Conservation (phyloP, 1,140 invertebrate genomes). For the Pseudomyrmex pallidus region DNA sequence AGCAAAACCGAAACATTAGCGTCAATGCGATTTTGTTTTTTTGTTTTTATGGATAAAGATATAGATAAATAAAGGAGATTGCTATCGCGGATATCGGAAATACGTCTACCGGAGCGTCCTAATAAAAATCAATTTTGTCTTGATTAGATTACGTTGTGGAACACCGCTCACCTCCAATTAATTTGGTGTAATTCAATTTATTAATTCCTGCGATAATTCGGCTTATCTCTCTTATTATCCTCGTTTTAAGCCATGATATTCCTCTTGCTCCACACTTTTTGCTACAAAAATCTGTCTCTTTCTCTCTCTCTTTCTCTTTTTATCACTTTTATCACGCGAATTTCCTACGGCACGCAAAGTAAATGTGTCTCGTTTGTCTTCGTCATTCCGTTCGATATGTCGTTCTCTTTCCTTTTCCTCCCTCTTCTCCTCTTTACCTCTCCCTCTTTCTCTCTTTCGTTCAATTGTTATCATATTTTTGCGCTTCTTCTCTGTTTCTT, state of each 20-base stretch:
- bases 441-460: not conserved
- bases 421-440: not conserved
- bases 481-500: not conserved
- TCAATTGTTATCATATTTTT: slow-evolving; percentile 20
- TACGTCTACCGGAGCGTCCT: not conserved
- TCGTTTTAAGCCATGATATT: not conserved
- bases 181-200: slow-evolving; percentile 9
- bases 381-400: slow-evolving; percentile 15
- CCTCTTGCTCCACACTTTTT: not conserved
- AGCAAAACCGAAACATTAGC: too few relatives aligned
- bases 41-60: too few relatives aligned
- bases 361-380: slow-evolving; percentile 43
- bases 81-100: slow-evolving; percentile 11
- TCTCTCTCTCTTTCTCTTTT: not conserved
- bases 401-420: not conserved
- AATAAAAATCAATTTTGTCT: slow-evolving; percentile 29
- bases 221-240: slow-evolving; percentile 7
- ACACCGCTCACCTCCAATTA: not conserved
- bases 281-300: slow-evolving; percentile 12
- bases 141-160: slow-evolving; percentile 3
- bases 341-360: not conserved
- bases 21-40: not conserved
- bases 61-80: not conserved
- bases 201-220: slow-evolving; percentile 7
- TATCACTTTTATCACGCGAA: slow-evolving; percentile 24